A percentile compares a stretch with the other conserved stretches of the same genome.
phyloP scores from a whole-genome alignment of 92 coral and sea anemone genomes.

The Parazoanthus atlanticus region DNA sequence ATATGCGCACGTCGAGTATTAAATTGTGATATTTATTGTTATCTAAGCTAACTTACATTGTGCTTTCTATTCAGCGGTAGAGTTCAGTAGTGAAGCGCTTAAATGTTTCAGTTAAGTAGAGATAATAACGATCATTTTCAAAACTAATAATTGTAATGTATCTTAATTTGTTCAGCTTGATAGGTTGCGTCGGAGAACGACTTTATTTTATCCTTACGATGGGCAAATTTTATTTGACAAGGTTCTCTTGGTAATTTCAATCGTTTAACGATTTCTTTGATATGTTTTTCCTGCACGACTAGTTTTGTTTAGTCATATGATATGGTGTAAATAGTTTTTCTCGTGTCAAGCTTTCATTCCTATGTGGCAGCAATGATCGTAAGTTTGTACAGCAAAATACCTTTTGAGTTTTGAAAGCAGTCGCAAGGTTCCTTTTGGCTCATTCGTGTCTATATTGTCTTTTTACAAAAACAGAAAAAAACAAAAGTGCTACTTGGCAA shows the following conservation, averaged over 20 bases:
- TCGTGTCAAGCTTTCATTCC: background rate
- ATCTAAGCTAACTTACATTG: too few species aligned
- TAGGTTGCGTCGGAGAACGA: background rate
- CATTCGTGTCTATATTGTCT: too few species aligned
- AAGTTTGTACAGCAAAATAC: too few species aligned
- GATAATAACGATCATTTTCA: background rate
- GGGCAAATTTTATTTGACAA: background rate
- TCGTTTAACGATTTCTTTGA: background rate
- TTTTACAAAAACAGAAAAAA: too few species aligned
- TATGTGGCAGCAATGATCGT: background rate
- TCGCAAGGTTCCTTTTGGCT: too few species aligned
- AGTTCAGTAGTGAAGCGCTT: background rate
- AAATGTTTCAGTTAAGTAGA: background rate
- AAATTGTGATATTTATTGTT: too few species aligned
- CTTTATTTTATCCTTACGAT: background rate
- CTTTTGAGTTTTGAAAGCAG: too few species aligned
- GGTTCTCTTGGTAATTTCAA: background rate
- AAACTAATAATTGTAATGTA: background rate
- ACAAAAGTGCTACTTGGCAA: too few species aligned
- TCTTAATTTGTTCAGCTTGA: background rate
- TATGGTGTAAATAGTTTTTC: background rate
- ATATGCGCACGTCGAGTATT: too few species aligned
- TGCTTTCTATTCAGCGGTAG: too few species aligned
- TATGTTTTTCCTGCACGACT: background rate
- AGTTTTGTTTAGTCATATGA: background rate